These are phyloP conservation scores for Melanostoma mellinum DNA, from an alignment of 2,888 invertebrate species.

Conservation along the genomic window DNA sequence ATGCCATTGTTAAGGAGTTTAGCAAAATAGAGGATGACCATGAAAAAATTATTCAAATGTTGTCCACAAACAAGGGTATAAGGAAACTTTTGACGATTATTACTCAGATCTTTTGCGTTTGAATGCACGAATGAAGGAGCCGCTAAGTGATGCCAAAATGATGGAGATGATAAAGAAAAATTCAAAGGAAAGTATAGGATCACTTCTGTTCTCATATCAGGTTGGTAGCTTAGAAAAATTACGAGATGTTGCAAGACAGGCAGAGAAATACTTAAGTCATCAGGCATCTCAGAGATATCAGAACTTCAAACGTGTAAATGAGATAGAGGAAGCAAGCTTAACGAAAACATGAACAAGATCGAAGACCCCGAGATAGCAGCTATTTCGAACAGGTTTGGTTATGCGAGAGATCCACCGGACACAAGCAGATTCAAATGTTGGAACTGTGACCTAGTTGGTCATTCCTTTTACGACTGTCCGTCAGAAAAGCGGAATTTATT, in stretches of 20 bases:
- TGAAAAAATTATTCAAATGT: not conserved
- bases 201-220: not conserved
- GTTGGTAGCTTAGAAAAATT: not conserved
- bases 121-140: slow-evolving; percentile 9
- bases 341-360: not conserved
- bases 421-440: slow-evolving; percentile 1
- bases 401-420: not conserved
- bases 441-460: slow-evolving; percentile 21
- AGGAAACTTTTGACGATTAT: slow-evolving; percentile 25
- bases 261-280: not conserved
- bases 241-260: not conserved
- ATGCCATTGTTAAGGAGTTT: not conserved
- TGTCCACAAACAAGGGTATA: not conserved
- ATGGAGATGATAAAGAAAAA: slow-evolving; percentile 16
- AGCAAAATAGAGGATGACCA: slow-evolving; percentile 8
- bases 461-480: slow-evolving; percentile 13
- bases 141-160: slow-evolving; percentile 1
- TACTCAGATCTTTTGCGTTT: slow-evolving; percentile 4
- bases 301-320: not conserved
- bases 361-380: not conserved
- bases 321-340: not conserved
- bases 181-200: not conserved
- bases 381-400: not conserved
- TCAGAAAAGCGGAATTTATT: slow-evolving; percentile 18
- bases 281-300: not conserved